phyloP scores from a whole-genome alignment of 2,888 invertebrate species.

The Abrostola triplasia region DNA sequence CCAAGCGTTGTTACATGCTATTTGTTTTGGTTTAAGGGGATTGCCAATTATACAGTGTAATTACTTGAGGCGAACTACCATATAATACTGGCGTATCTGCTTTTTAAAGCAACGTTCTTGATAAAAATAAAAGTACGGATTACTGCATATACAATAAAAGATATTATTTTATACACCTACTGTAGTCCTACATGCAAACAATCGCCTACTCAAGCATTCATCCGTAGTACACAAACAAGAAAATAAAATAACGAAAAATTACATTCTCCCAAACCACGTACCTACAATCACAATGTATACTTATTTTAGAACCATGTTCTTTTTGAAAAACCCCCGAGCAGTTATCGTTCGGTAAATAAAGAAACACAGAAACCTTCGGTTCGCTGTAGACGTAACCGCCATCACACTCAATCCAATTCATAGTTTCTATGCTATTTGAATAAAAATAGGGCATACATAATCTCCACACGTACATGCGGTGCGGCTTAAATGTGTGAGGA shows the following conservation, averaged over 20 bases:
- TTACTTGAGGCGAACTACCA: slow-evolving; percentile 3
- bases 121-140: no score
- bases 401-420: slow-evolving; percentile 55
- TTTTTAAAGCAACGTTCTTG: no score
- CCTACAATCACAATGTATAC: no score
- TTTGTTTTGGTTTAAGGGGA: slow-evolving; percentile 29
- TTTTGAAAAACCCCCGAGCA: neutral
- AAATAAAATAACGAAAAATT: no score
- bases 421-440: slow-evolving; percentile 58
- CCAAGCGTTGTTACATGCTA: slow-evolving; percentile 12
- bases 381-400: slow-evolving; percentile 28
- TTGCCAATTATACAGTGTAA: slow-evolving; percentile 15
- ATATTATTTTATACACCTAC: no score
- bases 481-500: slow-evolving; percentile 47
- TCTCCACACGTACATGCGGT: slow-evolving; percentile 52
- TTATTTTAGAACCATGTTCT: neutral
- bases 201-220: no score
- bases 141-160: no score
- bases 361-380: slow-evolving; percentile 5
- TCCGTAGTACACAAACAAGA: no score
- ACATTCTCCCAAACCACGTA: no score
- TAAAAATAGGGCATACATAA: slow-evolving; percentile 58
- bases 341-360: slow-evolving; percentile 13
- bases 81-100: neutral
- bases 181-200: no score